A percentile compares a stretch with the other conserved stretches of the same genome.
Conservation (phyloP, 2,797 vertebrate genomes). For the Sebastes taczanowskii region DNA sequence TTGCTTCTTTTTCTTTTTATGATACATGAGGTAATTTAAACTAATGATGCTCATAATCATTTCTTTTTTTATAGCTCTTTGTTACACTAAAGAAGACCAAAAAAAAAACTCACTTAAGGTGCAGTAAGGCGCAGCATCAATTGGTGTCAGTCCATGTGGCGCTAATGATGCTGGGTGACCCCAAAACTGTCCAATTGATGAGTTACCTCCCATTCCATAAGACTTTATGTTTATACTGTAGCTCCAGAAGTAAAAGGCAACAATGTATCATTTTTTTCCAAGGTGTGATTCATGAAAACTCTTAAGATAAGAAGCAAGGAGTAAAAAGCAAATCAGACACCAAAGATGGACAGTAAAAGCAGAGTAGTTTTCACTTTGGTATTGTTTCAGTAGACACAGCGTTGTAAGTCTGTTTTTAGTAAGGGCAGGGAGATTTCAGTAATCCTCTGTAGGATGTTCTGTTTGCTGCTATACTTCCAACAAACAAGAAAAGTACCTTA, state of each 20-base stretch:
- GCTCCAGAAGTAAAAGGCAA: not conserved
- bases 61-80: not conserved
- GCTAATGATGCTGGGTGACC: constrained; percentile 1
- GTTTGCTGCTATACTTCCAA: constrained; percentile 25
- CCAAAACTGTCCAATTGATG: not conserved
- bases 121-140: not conserved
- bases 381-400: constrained; percentile 1
- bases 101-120: not conserved
- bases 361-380: not conserved
- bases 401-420: constrained; percentile 10
- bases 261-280: not conserved
- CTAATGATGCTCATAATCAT: not conserved
- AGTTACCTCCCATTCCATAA: not conserved
- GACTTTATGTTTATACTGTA: not conserved
- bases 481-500: constrained; percentile 34
- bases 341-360: not conserved
- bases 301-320: not conserved
- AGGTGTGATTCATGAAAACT: not conserved
- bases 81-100: not conserved
- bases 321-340: not conserved
- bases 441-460: constrained; percentile 28
- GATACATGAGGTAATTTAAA: not conserved
- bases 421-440: constrained; percentile 25
- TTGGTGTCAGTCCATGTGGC: constrained; percentile 12
- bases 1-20: not conserved